phyloP scores from a whole-genome alignment of 2,888 invertebrate genomes.

The Dryobota labecula region DNA sequence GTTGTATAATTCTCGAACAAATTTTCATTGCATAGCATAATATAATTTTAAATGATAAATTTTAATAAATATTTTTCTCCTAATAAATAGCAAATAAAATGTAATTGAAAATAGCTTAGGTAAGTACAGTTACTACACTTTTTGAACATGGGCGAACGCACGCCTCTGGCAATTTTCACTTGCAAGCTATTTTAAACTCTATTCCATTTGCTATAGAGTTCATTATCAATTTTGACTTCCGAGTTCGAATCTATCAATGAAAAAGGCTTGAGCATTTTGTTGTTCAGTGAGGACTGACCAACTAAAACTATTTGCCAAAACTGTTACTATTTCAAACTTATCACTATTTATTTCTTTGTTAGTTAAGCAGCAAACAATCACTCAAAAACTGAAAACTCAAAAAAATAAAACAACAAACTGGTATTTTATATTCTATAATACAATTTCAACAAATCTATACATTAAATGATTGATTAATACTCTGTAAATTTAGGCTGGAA shows the following conservation, averaged over 20 bases:
- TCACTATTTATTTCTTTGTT: constrained; percentile 54
- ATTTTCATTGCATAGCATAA: neutral
- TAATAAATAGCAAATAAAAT: neutral
- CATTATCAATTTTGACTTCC: no score
- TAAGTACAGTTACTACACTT: neutral
- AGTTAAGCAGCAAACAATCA: constrained; percentile 60
- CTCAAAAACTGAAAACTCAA: constrained; percentile 46
- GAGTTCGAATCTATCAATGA: neutral
- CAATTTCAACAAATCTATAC: constrained; percentile 84
- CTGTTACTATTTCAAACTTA: neutral
- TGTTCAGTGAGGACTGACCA: neutral
- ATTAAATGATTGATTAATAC: constrained; percentile 77
- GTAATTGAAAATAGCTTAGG: neutral
- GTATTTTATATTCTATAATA: constrained; percentile 81
- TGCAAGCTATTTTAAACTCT: neutral
- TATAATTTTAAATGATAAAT: neutral
- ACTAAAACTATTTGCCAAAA: neutral
- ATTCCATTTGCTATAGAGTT: fast-evolving
- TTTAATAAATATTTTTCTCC: no score
- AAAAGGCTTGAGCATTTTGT: neutral
- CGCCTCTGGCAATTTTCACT: neutral
- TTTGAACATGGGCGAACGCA: neutral
- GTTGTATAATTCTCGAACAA: neutral
- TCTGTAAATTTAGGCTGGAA: constrained; percentile 73
- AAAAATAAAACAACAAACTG: constrained; percentile 68